Evolutionary conservation across 2,888 invertebrate genomes (phyloP), one percentile per base, ranked within the genome.

Genomic region (Alviniconcha strummeri): DNA sequence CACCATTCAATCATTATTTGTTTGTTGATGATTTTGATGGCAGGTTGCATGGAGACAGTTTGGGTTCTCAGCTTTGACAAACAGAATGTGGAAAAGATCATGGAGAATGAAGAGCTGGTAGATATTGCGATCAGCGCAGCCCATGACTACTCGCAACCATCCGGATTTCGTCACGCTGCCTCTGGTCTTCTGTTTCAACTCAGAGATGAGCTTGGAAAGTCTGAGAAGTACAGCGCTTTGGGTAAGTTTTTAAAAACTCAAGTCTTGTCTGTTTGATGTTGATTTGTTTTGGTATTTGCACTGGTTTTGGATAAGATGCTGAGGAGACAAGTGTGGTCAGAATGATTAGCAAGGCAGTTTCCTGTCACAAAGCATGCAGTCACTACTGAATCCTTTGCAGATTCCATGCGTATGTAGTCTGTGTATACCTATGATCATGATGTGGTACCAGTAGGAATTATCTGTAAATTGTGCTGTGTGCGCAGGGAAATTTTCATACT

Each of bases 31-130:
- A 36, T 36, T 36, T 36, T 36, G 36, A 36, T 36, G 36, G 36
- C 82, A 89, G 89, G 87, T 83, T 87, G 88, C 80, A 75, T 88
- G 36, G 83, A 82, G 69, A 86, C 88, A 0, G 60, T 90, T n/a
- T 90, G 90, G 90, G 85, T 87, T 5, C 80, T 90, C 56, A 86
- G 88, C 7, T 90, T 90, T 84, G 88, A 90, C 77, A 83, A 88
- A 17, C 84, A 87, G 17, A 89, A 88, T 84, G 88, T 88, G 81
- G 78, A 83, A 54, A 82, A 84, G 52, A 88, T 90, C 81, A 81
- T 89, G 17, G 54, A 85, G 54, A 86, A 87, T 75, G 84, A 86
- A n/a, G 87, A 84, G 0, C 84, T 88, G 5, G 82, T 86, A n/a
- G 86, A 87, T 17, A 69, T 86, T 7, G 81, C 87, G 5, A 78